phyloP scores from a whole-genome alignment of 2,113 vertebrate genomes.

The Pteruthius melanotis region DNA sequence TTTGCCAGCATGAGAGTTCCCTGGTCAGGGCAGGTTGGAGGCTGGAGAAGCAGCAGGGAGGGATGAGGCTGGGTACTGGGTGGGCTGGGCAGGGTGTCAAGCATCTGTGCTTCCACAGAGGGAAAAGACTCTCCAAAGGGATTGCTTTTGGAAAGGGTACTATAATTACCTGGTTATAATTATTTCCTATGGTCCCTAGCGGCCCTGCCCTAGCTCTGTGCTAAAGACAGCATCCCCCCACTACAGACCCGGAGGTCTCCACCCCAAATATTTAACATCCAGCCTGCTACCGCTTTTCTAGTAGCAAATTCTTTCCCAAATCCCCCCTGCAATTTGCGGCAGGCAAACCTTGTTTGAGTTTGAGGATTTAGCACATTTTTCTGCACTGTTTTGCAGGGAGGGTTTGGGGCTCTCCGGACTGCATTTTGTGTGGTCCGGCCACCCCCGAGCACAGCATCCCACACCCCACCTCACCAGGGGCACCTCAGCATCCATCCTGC shows the following conservation, averaged over 20 bases:
- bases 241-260: not conserved
- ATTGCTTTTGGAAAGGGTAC: not conserved
- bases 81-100: not conserved
- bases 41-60: not conserved
- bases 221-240: not conserved
- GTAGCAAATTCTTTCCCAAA: conserved; percentile 49
- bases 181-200: not conserved
- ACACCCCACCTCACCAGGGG: not conserved
- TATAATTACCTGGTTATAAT: not conserved
- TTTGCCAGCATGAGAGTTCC: not conserved
- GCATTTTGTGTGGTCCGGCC: conserved; percentile 32
- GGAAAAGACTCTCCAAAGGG: not conserved
- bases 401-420: not conserved
- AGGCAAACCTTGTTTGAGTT: conserved; percentile 34
- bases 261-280: conserved; percentile 36
- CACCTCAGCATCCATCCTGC: not conserved
- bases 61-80: not conserved
- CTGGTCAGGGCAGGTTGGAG: not conserved
- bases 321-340: conserved; percentile 58
- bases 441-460: not conserved
- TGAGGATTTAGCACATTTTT: conserved; percentile 54
- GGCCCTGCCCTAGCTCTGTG: not conserved
- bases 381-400: not conserved
- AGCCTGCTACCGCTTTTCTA: not conserved
- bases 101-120: not conserved